Percentiles rank a stretch among this genome's conserved stretches.
phyloP scores from a whole-genome alignment of 2,113 vertebrate genomes.

The Triplophysa siluroides region DNA sequence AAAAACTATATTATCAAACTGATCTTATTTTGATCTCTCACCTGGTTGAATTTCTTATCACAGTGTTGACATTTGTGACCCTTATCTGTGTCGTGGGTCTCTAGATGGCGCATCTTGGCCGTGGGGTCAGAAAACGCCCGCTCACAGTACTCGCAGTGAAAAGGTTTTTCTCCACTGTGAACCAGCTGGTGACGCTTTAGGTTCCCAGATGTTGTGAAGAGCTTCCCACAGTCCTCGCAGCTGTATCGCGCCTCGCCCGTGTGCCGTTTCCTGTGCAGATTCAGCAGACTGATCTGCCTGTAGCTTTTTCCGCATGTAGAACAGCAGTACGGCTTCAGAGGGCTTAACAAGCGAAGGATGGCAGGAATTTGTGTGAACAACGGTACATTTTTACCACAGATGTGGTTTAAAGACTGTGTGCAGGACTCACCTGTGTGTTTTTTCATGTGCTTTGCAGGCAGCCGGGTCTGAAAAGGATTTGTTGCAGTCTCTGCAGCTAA shows the following conservation, averaged over 20 bases:
- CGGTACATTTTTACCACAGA: background rate
- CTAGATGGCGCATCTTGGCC: conserved; percentile 96
- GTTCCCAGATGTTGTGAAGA: conserved; percentile 96
- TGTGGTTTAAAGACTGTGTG: background rate
- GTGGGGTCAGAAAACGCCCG: conserved; percentile 97
- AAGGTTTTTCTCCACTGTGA: conserved; percentile 96
- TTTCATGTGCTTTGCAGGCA: conserved; percentile 97
- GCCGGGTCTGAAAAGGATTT: conserved; percentile 96
- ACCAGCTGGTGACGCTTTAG: conserved; percentile 97
- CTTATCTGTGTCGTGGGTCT: conserved; percentile 94
- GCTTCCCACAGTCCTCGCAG: conserved; percentile 91
- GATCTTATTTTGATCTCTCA: conserved; percentile 54
- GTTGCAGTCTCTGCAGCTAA: conserved; percentile 90
- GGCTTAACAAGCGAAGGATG: conserved; percentile 68
- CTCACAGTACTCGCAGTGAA: conserved; percentile 92
- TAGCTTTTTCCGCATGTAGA: conserved; percentile 95
- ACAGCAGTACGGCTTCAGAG: conserved; percentile 91
- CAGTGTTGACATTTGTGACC: conserved; percentile 96
- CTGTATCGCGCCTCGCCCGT: conserved; percentile 91
- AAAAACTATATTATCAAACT: background rate
- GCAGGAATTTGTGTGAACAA: background rate
- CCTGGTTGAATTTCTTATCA: conserved; percentile 98
- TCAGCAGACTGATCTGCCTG: conserved; percentile 94
- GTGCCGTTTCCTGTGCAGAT: conserved; percentile 97
- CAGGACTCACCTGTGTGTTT: conserved; percentile 86